Percentiles rank a stretch among this genome's conserved stretches.
These are phyloP conservation scores for Nezara viridula DNA, from an alignment of 2,888 invertebrate genomes.

Conservation along the genomic window DNA sequence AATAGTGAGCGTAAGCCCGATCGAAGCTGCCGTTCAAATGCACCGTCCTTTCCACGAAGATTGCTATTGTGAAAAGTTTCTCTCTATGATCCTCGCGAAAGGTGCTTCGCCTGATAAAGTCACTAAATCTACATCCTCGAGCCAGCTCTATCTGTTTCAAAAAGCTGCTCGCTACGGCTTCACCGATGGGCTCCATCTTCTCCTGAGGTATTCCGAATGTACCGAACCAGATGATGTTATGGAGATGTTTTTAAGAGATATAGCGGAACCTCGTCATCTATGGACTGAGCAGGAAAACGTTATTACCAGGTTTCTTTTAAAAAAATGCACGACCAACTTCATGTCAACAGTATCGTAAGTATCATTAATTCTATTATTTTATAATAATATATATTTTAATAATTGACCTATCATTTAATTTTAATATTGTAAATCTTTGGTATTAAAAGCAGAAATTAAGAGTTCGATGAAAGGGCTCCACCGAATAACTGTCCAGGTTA, in stretches of 20 bases:
- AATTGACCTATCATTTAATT: too few species aligned
- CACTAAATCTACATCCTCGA: background rate
- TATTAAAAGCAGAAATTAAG: too few species aligned
- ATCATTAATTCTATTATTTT: background rate
- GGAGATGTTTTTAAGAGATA: conserved; percentile 43
- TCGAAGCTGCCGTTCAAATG: conserved; percentile 59
- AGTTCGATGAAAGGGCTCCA: too few species aligned
- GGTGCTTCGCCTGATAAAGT: conserved; percentile 58
- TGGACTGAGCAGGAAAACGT: conserved; percentile 44
- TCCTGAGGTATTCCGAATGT: conserved; percentile 50
- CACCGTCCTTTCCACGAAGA: conserved; percentile 56
- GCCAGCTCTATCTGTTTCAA: conserved; percentile 9
- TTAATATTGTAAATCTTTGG: too few species aligned
- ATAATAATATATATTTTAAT: background rate
- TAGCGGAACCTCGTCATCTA: background rate
- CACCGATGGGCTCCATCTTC: conserved; percentile 38
- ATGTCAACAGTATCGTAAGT: conserved; percentile 29
- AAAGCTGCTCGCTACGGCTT: conserved; percentile 50
- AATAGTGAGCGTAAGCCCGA: conserved; percentile 43
- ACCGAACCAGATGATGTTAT: conserved; percentile 52
- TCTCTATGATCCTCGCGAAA: conserved; percentile 60
- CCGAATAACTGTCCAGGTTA: too few species aligned
- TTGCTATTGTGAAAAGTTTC: conserved; percentile 59
- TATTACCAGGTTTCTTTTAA: conserved; percentile 12
- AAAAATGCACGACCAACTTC: conserved; percentile 51